Evolutionary conservation across 1,140 invertebrate genomes (phyloP), one percentile per base, ranked within the genome.

Genomic region (Charaxes varanes): DNA sequence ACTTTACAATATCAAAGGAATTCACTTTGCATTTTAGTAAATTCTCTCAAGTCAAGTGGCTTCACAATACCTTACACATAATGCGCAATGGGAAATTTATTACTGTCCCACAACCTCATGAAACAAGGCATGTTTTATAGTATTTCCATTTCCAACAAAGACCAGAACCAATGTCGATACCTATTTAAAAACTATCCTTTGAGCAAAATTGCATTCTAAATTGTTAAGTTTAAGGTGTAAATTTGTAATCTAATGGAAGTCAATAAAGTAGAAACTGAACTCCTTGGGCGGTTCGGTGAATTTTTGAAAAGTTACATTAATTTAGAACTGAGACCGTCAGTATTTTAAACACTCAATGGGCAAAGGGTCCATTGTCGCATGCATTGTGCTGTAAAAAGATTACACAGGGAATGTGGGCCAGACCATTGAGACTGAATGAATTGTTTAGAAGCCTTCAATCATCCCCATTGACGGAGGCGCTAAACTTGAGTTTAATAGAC

Each of bases 401-500:
- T 67, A 76, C 65, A 70, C 65, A 62, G 69, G 64, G 71, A 77
- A 80, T 77, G 63, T 72, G 68, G 66, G 61, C 69, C 62, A 66
- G 21, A 47, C 70, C 67, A 71, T 78, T 80, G 76, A 77, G 69
- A 67, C 57, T 60, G 66, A 65, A 73, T 69, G 65, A 67, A 80
- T 79, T 83, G 76, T 79, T 77, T 79, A 77, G 59, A 62, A 53
- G 58, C 76, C 44, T 72, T 83, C 79, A 80, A 80, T 80, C 79
- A 77, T 79, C 56, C 31, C 68, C 72, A 78, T 78, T 78, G 65
- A 72, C 52, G 50, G 40, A 57, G 70, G 70, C 70, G 78, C 76
- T 76, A 73, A 80, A 80, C 59, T 65, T 58, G 62, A 78, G 65
- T 83, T 83, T 80, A 83, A 83, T 79, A 83, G 78, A 83, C 78